Evolutionary conservation across 92 coral and sea anemone species (phyloP).

Genomic region (Epizoanthus scotinus): DNA sequence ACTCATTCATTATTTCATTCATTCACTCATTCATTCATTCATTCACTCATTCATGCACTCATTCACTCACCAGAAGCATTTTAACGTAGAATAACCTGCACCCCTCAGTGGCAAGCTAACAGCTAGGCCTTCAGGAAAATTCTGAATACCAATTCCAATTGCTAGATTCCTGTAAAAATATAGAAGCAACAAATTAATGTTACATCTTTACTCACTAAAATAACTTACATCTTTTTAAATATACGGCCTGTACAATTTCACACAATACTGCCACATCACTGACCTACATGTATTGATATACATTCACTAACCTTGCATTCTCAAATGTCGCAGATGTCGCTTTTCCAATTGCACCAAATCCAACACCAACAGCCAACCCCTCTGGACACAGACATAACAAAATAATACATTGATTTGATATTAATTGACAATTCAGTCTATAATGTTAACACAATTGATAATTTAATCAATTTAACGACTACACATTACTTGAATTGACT

Average conservation of each 20-base stretch:
- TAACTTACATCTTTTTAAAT: too few species aligned
- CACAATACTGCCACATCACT: too few species aligned
- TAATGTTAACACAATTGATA: neutral
- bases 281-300: neutral
- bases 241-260: too few species aligned
- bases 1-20: too few species aligned
- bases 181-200: too few species aligned
- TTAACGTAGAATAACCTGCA: conserved; percentile 80
- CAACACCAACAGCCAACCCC: conserved; percentile 99
- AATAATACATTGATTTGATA: too few species aligned
- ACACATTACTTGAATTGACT: neutral
- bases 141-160: conserved; percentile 59
- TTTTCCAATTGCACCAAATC: conserved; percentile 97
- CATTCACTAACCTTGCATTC: conserved; percentile 84
- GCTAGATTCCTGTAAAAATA: too few species aligned
- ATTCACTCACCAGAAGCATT: conserved; percentile 82
- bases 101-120: conserved; percentile 90
- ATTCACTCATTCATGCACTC: conserved; percentile 17
- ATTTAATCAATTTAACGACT: neutral
- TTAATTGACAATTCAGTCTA: neutral
- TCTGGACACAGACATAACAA: conserved; percentile 58
- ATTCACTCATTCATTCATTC: too few species aligned
- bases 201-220: too few species aligned
- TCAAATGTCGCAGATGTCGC: conserved; percentile 92
- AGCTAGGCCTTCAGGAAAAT: conserved; percentile 98